phyloP scores from a whole-genome alignment of 1,140 invertebrate genomes.

The Drosophila albomicans region DNA sequence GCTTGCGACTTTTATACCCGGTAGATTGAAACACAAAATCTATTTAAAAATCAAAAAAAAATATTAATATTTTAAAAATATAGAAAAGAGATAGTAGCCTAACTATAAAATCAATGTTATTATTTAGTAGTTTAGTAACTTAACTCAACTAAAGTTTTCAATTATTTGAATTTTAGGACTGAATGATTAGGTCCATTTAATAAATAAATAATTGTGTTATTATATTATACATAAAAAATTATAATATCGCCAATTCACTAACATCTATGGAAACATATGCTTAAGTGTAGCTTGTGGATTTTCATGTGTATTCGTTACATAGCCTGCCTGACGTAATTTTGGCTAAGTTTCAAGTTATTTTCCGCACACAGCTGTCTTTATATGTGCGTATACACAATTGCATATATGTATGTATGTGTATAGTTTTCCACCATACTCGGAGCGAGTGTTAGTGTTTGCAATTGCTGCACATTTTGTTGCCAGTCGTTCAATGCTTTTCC shows the following conservation, averaged over 20 bases:
- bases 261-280: not conserved
- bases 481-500: constrained; percentile 63
- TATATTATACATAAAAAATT: too few relatives aligned
- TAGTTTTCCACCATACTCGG: constrained; percentile 41
- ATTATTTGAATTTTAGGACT: too few relatives aligned
- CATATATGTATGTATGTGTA: constrained; percentile 2
- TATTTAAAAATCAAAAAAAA: too few relatives aligned
- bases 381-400: not conserved
- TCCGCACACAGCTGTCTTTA: constrained; percentile 29
- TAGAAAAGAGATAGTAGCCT: too few relatives aligned
- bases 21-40: too few relatives aligned
- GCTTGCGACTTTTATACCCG: not conserved
- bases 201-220: too few relatives aligned
- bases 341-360: constrained; percentile 44
- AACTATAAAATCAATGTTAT: too few relatives aligned
- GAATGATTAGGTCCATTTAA: too few relatives aligned
- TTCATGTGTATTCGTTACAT: constrained; percentile 28
- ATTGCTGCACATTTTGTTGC: constrained; percentile 50
- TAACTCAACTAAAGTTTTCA: too few relatives aligned
- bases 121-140: too few relatives aligned
- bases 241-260: not conserved
- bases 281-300: constrained; percentile 4
- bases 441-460: constrained; percentile 43
- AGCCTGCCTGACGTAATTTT: constrained; percentile 58
- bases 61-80: too few relatives aligned